Evolutionary conservation across 2,888 invertebrate genomes (phyloP).

Genomic region (Rotaria magnacalcarata): DNA sequence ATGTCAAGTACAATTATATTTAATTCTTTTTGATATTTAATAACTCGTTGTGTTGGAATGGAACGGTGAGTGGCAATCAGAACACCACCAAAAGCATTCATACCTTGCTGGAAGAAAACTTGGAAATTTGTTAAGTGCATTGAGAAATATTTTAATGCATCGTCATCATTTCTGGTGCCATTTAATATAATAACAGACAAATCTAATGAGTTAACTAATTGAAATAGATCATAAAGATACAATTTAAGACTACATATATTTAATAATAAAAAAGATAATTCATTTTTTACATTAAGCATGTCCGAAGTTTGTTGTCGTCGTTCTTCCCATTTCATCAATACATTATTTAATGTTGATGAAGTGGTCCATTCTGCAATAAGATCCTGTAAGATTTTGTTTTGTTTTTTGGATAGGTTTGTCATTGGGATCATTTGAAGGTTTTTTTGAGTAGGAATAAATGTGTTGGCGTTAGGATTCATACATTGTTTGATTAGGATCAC

Average conservation of each 20-base stretch:
- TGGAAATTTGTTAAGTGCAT: not conserved
- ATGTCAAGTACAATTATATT: no score
- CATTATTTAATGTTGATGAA: not conserved
- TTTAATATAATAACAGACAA: not conserved
- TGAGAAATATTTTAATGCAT: not conserved
- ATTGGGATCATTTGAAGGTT: not conserved
- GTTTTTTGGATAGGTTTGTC: not conserved
- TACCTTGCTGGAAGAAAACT: not conserved
- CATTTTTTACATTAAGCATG: not conserved
- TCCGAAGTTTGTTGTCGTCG: not conserved
- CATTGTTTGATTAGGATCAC: no score
- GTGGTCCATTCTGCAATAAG: not conserved
- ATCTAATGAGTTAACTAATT: not conserved
- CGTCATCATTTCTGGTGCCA: not conserved
- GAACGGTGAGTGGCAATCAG: constrained; percentile 1
- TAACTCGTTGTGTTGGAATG: not conserved
- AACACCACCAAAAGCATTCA: not conserved
- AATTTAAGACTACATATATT: not conserved
- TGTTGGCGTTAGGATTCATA: no score
- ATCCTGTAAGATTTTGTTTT: not conserved
- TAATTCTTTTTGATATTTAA: not conserved
- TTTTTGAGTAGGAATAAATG: not conserved
- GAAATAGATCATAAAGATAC: not conserved
- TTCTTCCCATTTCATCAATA: not conserved
- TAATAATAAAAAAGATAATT: not conserved